phyloP scores from a whole-genome alignment of 2,113 vertebrate species.

The Myiagra hebetior region DNA sequence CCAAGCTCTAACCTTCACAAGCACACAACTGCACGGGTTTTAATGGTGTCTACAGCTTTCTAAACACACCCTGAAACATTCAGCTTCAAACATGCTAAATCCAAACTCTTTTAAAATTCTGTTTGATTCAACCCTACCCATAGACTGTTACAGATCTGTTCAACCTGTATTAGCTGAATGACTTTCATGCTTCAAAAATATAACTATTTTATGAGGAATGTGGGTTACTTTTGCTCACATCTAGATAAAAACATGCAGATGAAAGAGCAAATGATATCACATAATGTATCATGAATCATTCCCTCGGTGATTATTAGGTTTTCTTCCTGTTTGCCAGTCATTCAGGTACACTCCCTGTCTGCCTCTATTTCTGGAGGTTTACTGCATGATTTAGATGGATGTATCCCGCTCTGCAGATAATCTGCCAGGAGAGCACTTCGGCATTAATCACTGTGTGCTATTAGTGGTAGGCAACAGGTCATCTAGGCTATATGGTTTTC shows the following conservation, averaged over 20 bases:
- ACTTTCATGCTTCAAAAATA: not conserved
- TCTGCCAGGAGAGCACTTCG: not conserved
- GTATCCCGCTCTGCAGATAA: not conserved
- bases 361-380: not conserved
- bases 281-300: not conserved
- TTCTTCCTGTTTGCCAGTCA: not conserved
- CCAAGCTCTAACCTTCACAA: not conserved
- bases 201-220: not conserved
- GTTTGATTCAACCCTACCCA: not conserved
- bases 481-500: not conserved
- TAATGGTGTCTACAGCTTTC: not conserved
- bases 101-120: not conserved
- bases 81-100: not conserved
- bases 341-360: not conserved
- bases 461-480: not conserved
- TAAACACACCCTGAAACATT: not conserved
- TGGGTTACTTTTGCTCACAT: not conserved
- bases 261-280: not conserved
- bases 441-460: not conserved
- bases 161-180: not conserved
- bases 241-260: not conserved
- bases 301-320: not conserved
- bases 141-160: not conserved
- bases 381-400: not conserved
- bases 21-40: not conserved